Percentiles rank a stretch among this genome's conserved stretches.
phyloP scores from a whole-genome alignment of 2,888 invertebrate species.

The Latheticus oryzae region DNA sequence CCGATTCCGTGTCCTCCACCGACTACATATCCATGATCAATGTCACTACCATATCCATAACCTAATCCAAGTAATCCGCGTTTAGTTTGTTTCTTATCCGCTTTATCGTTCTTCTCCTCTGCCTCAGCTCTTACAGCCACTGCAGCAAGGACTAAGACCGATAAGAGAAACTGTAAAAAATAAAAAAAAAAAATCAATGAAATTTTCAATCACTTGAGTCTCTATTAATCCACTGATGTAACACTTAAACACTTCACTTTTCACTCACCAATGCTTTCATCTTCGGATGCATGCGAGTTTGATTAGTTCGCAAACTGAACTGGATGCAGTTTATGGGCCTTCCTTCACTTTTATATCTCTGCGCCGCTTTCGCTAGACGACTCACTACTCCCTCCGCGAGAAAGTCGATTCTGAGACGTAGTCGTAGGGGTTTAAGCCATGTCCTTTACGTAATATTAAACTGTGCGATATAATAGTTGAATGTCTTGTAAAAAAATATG shows the following conservation, averaged over 20 bases:
- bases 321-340: slow-evolving; percentile 68
- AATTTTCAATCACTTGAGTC: background rate
- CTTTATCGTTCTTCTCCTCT: slow-evolving; percentile 71
- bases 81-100: slow-evolving; percentile 83
- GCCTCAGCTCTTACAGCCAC: slow-evolving; percentile 75
- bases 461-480: no score
- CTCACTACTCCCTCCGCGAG: slow-evolving; percentile 59
- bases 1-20: slow-evolving; percentile 69
- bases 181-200: slow-evolving; percentile 2
- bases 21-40: slow-evolving; percentile 77
- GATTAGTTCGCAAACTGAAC: slow-evolving; percentile 70
- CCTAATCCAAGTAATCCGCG: slow-evolving; percentile 83
- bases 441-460: slow-evolving; percentile 62
- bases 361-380: slow-evolving; percentile 68
- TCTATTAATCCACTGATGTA: slow-evolving; percentile 3
- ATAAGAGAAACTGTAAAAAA: slow-evolving; percentile 73
- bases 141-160: slow-evolving; percentile 79
- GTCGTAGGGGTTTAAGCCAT: slow-evolving; percentile 16
- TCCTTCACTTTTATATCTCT: slow-evolving; percentile 70
- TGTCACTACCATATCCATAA: slow-evolving; percentile 83
- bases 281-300: slow-evolving; percentile 49
- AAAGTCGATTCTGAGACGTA: slow-evolving; percentile 59
- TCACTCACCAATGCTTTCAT: slow-evolving; percentile 71
- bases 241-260: slow-evolving; percentile 20
- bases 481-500: no score